A percentile compares a stretch with the other conserved stretches of the same genome.
Conservation (phyloP, 1,140 invertebrate genomes). For the Eciton burchellii region DNA sequence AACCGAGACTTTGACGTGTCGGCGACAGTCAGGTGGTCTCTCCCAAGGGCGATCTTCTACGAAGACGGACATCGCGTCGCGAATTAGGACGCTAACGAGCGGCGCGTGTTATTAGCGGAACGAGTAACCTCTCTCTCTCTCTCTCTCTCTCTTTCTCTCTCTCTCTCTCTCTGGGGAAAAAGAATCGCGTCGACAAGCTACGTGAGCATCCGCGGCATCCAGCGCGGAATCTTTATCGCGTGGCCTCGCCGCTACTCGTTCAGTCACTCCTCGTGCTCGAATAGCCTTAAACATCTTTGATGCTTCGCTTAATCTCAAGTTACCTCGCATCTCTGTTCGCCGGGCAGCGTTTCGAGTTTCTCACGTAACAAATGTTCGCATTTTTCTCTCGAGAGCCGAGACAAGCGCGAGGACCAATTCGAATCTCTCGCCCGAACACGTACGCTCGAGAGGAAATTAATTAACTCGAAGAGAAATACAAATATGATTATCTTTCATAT, state of each 20-base stretch:
- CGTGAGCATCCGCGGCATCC: conserved; percentile 37
- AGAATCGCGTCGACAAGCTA: not conserved
- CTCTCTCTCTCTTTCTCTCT: no score
- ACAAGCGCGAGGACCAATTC: no score
- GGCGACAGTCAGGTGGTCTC: conserved; percentile 11
- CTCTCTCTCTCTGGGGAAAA: not conserved
- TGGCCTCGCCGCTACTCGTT: not conserved
- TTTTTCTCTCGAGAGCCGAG: no score
- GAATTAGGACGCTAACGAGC: conserved; percentile 56
- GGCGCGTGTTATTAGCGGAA: conserved; percentile 45
- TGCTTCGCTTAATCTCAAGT: no score
- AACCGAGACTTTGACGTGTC: not conserved
- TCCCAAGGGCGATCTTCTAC: conserved; percentile 22
- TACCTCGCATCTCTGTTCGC: no score
- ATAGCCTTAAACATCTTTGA: not conserved
- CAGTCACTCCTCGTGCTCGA: conserved; percentile 12
- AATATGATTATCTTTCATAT: no score
- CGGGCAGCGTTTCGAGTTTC: no score
- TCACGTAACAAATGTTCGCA: no score
- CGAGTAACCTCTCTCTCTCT: no score
- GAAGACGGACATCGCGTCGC: conserved; percentile 8
- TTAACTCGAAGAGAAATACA: no score
- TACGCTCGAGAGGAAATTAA: no score
- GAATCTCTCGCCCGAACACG: no score
- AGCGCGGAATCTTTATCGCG: not conserved